A percentile compares a stretch with the other conserved stretches of the same genome.
Evolutionary conservation across 2,888 invertebrate species (phyloP).

Genomic region (Epinotia ramella): DNA sequence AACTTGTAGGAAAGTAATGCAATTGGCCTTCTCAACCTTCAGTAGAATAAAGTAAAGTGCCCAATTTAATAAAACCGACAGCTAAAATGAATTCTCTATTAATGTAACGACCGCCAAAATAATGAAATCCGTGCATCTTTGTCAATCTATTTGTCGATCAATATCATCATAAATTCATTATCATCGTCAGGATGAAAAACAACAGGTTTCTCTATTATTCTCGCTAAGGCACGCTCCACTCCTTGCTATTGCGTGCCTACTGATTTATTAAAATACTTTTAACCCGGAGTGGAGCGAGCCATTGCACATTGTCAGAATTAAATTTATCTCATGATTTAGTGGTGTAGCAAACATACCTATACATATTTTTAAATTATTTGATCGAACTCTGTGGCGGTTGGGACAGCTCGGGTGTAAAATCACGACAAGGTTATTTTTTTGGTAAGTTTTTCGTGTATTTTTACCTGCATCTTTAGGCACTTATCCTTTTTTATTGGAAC

Average conservation of each 20-base stretch:
- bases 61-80: background rate
- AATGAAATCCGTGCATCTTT: background rate
- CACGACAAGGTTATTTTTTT: conserved; percentile 6
- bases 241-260: background rate
- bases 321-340: background rate
- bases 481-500: conserved; percentile 14
- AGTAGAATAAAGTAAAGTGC: background rate
- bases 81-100: background rate
- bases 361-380: background rate
- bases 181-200: background rate
- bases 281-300: background rate
- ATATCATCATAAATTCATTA: background rate
- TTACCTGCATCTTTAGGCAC: conserved; percentile 23
- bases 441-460: conserved; percentile 1
- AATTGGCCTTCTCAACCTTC: background rate
- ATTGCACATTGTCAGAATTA: background rate
- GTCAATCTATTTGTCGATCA: background rate
- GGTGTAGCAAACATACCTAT: background rate
- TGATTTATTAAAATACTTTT: background rate
- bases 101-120: background rate
- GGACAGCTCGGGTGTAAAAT: conserved; percentile 4
- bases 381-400: background rate
- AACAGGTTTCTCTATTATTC: background rate
- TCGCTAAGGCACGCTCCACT: too few species aligned
- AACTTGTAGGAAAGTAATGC: conserved; percentile 3